phyloP scores from a whole-genome alignment of 2,888 invertebrate species.

The Rhyacophila evoluta region DNA sequence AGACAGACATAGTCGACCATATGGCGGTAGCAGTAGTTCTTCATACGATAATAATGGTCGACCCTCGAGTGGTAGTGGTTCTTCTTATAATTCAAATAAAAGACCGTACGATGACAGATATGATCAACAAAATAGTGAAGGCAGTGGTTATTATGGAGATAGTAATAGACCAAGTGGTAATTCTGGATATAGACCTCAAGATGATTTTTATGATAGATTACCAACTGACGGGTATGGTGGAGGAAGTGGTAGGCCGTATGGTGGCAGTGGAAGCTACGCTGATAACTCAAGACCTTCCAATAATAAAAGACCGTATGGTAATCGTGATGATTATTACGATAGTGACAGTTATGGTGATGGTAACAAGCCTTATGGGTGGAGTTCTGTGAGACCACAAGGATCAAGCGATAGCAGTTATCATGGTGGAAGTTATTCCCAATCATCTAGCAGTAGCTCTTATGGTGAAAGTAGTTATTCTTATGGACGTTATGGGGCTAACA shows the following conservation, averaged over 20 bases:
- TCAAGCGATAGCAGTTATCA: constrained; percentile 29
- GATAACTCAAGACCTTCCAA: background rate
- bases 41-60: constrained; percentile 6
- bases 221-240: constrained; percentile 20
- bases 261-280: constrained; percentile 37
- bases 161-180: background rate
- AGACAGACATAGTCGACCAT: constrained; percentile 29
- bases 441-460: constrained; percentile 47
- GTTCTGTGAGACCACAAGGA: constrained; percentile 29
- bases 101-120: constrained; percentile 10
- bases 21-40: constrained; percentile 13
- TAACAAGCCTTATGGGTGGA: constrained; percentile 26
- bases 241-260: constrained; percentile 50
- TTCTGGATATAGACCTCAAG: background rate
- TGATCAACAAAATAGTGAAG: constrained; percentile 1
- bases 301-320: constrained; percentile 48
- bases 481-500: constrained; percentile 52
- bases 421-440: background rate
- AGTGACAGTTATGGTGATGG: constrained; percentile 26
- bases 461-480: constrained; percentile 52
- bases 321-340: constrained; percentile 35
- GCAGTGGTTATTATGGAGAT: constrained; percentile 23
- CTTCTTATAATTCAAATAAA: constrained; percentile 26
- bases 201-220: background rate
- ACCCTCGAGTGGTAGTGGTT: constrained; percentile 17